Evolutionary conservation across 2,888 invertebrate genomes (phyloP).

Genomic region (Adelognathus sp.): DNA sequence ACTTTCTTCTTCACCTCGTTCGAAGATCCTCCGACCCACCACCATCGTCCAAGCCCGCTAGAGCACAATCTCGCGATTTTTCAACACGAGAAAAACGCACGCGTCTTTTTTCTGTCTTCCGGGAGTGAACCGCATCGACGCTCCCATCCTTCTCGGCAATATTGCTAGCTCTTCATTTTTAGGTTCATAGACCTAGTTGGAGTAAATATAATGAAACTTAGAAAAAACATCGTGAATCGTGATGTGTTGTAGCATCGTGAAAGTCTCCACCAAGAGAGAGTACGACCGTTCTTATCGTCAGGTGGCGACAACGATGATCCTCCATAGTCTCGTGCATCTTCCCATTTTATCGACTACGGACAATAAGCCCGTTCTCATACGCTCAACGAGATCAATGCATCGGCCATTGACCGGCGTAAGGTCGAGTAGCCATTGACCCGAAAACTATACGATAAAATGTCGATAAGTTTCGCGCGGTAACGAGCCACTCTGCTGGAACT

Average conservation of each 20-base stretch:
- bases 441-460: not conserved
- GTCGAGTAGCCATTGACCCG: not conserved
- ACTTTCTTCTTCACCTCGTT: slow-evolving; percentile 27
- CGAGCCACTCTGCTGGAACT: slow-evolving; percentile 3
- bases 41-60: not conserved
- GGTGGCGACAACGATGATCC: not conserved
- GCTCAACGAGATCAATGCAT: slow-evolving; percentile 18
- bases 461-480: not conserved
- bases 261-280: not conserved
- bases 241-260: not conserved
- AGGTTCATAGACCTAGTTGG: not conserved
- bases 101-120: not conserved
- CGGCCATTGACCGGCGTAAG: slow-evolving; percentile 10
- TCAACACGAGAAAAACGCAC: too few relatives aligned
- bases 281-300: slow-evolving; percentile 26
- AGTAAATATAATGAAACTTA: not conserved
- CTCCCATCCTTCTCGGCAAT: slow-evolving; percentile 5
- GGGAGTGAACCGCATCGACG: not conserved
- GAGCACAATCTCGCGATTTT: not conserved
- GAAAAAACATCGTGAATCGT: not conserved
- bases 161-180: not conserved
- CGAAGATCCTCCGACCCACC: slow-evolving; percentile 8
- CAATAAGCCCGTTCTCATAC: not conserved
- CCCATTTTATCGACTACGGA: slow-evolving; percentile 30
- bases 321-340: not conserved